A percentile compares a stretch with the other conserved stretches of the same genome.
Conservation (phyloP, 2,888 invertebrate species). For the Lasioglossum zephyrum region DNA sequence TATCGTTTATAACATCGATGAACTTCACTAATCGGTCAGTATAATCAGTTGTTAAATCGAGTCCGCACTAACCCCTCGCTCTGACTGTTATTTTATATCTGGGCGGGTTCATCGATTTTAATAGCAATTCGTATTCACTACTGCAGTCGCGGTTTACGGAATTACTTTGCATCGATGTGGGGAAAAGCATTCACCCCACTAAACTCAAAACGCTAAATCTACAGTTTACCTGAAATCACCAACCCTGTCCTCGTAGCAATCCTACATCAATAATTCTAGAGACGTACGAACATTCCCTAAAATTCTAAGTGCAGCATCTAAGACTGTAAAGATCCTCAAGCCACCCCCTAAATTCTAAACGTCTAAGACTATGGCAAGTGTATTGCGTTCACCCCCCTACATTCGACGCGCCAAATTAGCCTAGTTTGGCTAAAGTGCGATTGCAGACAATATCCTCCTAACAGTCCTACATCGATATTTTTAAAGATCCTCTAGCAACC, state of each 20-base stretch:
- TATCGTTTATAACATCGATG: slow-evolving; percentile 59
- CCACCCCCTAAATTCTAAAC: not conserved
- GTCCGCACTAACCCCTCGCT: slow-evolving; percentile 8
- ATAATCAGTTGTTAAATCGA: slow-evolving; percentile 62
- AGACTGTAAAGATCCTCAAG: not conserved
- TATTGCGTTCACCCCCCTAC: not conserved
- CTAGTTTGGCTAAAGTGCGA: not conserved
- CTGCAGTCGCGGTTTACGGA: slow-evolving; percentile 8
- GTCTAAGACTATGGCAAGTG: not conserved
- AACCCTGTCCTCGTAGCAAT: too few species aligned
- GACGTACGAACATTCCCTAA: not conserved
- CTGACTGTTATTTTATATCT: slow-evolving; percentile 48
- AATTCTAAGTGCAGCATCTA: not conserved
- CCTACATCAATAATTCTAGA: not conserved
- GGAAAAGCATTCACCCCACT: not conserved
- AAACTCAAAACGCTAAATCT: slow-evolving; percentile 5
- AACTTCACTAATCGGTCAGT: slow-evolving; percentile 60
- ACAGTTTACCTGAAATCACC: not conserved
- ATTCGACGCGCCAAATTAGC: not conserved
- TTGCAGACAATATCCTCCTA: not conserved
- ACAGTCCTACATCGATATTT: not conserved
- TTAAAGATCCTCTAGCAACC: not conserved
- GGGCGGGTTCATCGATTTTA: slow-evolving; percentile 43
- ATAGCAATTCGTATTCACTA: slow-evolving; percentile 17
- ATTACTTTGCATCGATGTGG: slow-evolving; percentile 7